A percentile compares a stretch with the other conserved stretches of the same genome.
Evolutionary conservation across 2,797 vertebrate genomes (phyloP).

Genomic region (Tragopan temminckii): DNA sequence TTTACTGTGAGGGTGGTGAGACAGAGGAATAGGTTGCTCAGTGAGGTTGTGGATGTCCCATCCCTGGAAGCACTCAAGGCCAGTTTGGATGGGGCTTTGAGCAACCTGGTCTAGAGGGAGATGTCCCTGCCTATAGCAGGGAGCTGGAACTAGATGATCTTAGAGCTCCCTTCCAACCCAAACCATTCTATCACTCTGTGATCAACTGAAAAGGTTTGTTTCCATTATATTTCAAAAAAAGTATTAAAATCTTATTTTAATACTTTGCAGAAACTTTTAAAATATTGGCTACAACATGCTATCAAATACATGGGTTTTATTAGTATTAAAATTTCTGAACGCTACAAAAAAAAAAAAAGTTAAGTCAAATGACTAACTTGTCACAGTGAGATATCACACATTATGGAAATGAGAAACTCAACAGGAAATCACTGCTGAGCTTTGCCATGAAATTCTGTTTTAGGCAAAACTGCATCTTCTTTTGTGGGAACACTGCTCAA

Average conservation of each 20-base stretch:
- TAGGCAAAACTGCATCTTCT: not conserved
- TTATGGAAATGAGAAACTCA: not conserved
- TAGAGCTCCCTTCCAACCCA: no score
- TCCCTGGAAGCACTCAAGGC: no score
- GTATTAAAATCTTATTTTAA: constrained; percentile 14
- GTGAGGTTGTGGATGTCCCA: no score
- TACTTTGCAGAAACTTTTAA: not conserved
- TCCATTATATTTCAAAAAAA: not conserved
- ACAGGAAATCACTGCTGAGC: not conserved
- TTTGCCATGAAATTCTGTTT: not conserved
- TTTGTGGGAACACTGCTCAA: not conserved
- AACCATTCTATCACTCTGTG: no score
- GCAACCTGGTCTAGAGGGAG: no score
- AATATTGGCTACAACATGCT: not conserved
- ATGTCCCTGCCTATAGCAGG: no score
- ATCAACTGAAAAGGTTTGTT: not conserved
- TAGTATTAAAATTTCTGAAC: not conserved
- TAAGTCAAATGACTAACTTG: not conserved
- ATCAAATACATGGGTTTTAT: not conserved
- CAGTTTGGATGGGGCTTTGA: no score
- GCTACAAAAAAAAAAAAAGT: not conserved
- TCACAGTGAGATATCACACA: not conserved
- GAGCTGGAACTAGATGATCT: no score
- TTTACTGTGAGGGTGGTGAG: no score
- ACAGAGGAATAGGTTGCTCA: no score